Base-by-base conservation (phyloP, 2,888 invertebrate species). In the Laothoe populi region DNA sequence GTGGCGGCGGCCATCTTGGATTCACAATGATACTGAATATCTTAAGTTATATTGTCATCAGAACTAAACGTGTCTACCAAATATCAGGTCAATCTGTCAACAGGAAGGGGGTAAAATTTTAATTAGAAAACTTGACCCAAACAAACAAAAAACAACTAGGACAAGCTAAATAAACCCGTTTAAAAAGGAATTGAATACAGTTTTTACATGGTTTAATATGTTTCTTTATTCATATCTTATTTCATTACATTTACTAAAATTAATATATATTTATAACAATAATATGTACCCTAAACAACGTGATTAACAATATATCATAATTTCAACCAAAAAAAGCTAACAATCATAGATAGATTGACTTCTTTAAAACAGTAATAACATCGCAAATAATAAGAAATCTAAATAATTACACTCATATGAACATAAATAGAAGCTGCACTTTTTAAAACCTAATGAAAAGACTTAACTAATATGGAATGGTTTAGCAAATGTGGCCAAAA, bases 401-500 rank as follows among this genome's bases (percentile, higher is more conserved):
- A 53, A 53, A 53, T 31, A 10, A 13, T 46, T 46, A 53, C 35
- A 53, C 11, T 53, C 31, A 53, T 19, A 53, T 19, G n/a, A 53
- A 53, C 35, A 53, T 19, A 16, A 53, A 53, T 53, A 53, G 66
- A 74, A 75, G 71, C 66, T 74, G 69, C 69, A 67, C 67, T 70
- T 65, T 66, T 60, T 63, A 67, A 66, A 66, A 53, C 31, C 16
- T 65, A 70, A 61, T 65, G 70, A 59, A 68, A 67, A 19, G n/a
- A 35, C 53, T 35, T 66, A 59, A 26, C 64, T 64, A 66, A 66
- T 68, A 63, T 75, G 75, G 77, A 78, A 79, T 73, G 73, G 31
- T 53, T 53, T 53, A 35, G 53, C 53, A 31, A 53, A 16, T 16
- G 35, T 53, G 31, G 35, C 31, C 53, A 35, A 53, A 53, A 19